Base-by-base conservation (phyloP, 2,797 vertebrate species). In the Aldrovandia affinis region DNA sequence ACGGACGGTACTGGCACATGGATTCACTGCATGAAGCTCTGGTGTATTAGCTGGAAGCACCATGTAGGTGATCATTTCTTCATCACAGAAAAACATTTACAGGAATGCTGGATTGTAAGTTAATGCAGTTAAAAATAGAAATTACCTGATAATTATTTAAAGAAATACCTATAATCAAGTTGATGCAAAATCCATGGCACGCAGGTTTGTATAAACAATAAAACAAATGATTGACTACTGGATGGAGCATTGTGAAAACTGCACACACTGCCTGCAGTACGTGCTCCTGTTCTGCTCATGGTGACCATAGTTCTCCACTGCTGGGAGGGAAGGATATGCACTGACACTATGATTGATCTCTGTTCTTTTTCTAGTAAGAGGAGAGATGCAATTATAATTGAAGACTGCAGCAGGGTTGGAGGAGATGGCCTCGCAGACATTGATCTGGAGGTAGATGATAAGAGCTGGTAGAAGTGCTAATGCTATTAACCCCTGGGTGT, bases 341-440 rank as follows among this genome's bases (percentile, higher is more conserved):
- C 57, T 39, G 81, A 70, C 82, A 80, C 52, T 57, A 57, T 79
- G 85, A 91, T 88, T 90, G 89, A 92, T 92, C 91, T 89, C 55
- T 75, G 83, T 88, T 85, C 50, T 61, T 86, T 87, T 88, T 87
- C 73, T 88, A 83, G 89, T 87, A 85, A 85, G 86, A 91, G 87
- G 80, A 83, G 79, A 87, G 84, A 85, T 86, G 84, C 82, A 90
- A 89, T 90, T 90, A 87, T 87, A 73, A 83, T n/a, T 85, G 84
- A 73, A 83, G 79, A 82, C 68, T 84, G 83, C 77, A 42, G 65
- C 54, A 55, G 44, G 81, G 33, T 33, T 57, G 65, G 80, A 50
- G 87, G 80, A 50, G 87, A 85, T 85, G 61, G 30, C 77, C 42
- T 83, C 79, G 83, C 39, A 83, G 83, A 47, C 81, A 88, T 81